phyloP scores from a whole-genome alignment of 2,113 vertebrate species.

The Myotis davidii region DNA sequence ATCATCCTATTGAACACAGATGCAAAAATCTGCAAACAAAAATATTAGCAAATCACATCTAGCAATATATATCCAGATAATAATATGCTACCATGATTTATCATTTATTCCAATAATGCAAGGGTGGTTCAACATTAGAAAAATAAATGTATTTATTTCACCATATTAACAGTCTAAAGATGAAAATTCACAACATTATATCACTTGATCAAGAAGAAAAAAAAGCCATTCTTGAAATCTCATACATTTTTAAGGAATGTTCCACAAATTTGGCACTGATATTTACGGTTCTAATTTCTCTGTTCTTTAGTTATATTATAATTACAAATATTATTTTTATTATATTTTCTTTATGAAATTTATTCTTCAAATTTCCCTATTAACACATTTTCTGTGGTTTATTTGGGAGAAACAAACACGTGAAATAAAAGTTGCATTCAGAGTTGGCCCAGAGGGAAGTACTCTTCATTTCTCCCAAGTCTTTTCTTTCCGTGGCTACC shows the following conservation, averaged over 20 bases:
- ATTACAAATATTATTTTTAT: not conserved
- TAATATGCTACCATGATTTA: not conserved
- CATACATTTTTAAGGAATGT: not conserved
- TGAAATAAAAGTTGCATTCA: not conserved
- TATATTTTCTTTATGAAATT: not conserved
- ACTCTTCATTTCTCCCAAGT: not conserved
- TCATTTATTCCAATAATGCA: not conserved
- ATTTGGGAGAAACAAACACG: not conserved
- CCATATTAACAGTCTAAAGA: not conserved
- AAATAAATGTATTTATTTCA: not conserved
- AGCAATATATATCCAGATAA: not conserved
- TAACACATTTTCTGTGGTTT: not conserved
- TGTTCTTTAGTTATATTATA: not conserved
- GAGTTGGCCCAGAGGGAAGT: not conserved
- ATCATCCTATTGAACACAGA: not conserved
- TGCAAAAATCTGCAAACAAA: not conserved
- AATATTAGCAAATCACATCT: not conserved
- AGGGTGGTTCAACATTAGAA: not conserved
- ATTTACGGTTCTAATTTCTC: not conserved
- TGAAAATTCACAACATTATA: not conserved
- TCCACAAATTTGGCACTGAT: not conserved
- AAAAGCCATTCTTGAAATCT: not conserved
- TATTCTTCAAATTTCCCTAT: not conserved
- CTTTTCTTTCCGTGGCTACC: not conserved
- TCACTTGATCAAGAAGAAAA: not conserved